These are phyloP conservation scores for Pampusana beccarii DNA, from an alignment of 2,113 vertebrate genomes.

Conservation along the genomic window DNA sequence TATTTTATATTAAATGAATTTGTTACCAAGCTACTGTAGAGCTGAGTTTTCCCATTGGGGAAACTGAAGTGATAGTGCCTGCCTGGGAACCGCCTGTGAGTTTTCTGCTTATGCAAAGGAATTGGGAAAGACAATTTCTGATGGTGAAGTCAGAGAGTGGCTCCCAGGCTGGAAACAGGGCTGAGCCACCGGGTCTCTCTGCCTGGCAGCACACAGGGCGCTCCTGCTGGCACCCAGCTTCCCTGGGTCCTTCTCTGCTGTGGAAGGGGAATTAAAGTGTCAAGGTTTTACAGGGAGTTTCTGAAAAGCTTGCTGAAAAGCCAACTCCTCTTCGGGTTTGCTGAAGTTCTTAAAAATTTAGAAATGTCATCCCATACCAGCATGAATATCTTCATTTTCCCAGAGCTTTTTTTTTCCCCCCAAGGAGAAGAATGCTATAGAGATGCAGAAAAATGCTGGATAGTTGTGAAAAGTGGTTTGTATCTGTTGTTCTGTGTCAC, in stretches of 20 bases:
- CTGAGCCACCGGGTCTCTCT: background rate
- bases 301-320: background rate
- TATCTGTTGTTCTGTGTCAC: background rate
- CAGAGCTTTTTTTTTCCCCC: background rate
- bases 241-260: background rate
- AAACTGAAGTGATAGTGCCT: background rate
- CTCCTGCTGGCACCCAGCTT: background rate
- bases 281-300: background rate
- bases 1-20: background rate
- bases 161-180: background rate
- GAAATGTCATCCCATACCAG: background rate
- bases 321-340: background rate
- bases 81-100: background rate
- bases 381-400: background rate
- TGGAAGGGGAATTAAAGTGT: background rate
- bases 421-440: background rate
- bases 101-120: background rate
- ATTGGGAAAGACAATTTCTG: background rate
- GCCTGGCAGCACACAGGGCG: background rate
- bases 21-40: background rate
- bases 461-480: background rate
- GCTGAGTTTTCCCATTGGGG: fast-evolving
- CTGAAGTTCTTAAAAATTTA: background rate
- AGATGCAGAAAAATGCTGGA: background rate
- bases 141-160: background rate